Evolutionary conservation across 2,797 vertebrate genomes (phyloP).

Genomic region (Spinus olivaceus): DNA sequence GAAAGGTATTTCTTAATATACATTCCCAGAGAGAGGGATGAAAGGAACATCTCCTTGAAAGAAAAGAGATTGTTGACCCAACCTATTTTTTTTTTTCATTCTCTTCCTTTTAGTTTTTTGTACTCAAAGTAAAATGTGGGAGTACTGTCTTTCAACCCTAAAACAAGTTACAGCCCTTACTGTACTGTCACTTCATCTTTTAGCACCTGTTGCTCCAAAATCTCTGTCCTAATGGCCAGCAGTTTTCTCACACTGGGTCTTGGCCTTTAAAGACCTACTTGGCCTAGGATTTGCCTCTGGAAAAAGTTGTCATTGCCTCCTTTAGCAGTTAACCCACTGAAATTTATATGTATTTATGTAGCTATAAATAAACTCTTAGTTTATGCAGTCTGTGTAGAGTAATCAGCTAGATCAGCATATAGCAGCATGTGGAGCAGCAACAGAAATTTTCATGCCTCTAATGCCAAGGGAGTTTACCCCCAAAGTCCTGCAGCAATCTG

Average conservation of each 20-base stretch:
- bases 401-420: background rate
- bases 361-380: background rate
- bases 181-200: background rate
- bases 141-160: background rate
- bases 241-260: background rate
- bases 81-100: background rate
- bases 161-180: background rate
- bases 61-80: background rate
- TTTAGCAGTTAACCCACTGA: background rate
- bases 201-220: background rate
- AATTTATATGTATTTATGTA: background rate
- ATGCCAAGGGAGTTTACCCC: background rate
- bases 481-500: background rate
- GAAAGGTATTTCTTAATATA: conserved; percentile 18
- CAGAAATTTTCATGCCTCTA: background rate
- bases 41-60: background rate
- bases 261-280: background rate
- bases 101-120: background rate
- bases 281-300: background rate
- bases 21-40: background rate
- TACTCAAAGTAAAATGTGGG: background rate
- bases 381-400: background rate
- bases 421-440: background rate
- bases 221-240: background rate
- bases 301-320: background rate